Percentiles rank a stretch among this genome's conserved stretches.
These are phyloP conservation scores for Hippopotamus amphibius DNA, from an alignment of 2,113 vertebrate species.

Conservation along the genomic window DNA sequence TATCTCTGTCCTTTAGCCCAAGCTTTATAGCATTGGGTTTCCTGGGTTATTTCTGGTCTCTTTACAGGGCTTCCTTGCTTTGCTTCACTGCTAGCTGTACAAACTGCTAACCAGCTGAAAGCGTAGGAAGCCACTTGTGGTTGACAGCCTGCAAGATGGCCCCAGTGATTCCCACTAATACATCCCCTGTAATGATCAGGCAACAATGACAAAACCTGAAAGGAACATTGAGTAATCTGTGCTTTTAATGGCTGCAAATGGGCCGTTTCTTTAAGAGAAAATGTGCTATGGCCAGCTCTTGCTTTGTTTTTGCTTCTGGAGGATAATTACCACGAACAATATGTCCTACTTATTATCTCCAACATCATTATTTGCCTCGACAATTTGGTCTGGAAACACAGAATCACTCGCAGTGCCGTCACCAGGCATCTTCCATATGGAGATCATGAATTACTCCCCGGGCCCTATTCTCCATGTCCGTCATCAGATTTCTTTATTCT, in stretches of 20 bases:
- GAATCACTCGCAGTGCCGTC: neutral
- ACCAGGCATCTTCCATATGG: neutral
- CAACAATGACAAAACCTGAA: neutral
- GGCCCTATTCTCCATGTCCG: neutral
- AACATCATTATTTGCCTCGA: neutral
- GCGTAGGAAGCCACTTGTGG: neutral
- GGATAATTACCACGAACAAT: neutral
- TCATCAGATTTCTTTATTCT: neutral
- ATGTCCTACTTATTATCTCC: neutral
- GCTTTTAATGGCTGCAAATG: neutral
- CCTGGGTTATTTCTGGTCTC: neutral
- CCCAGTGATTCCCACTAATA: neutral
- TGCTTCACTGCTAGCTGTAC: neutral
- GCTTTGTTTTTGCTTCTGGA: neutral
- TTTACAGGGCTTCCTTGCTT: neutral
- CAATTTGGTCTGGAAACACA: neutral
- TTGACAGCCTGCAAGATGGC: neutral
- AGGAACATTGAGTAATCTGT: neutral
- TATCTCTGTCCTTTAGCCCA: neutral
- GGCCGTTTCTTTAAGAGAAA: neutral
- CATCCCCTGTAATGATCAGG: neutral
- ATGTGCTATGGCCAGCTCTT: neutral
- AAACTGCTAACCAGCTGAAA: slow-evolving; percentile 6
- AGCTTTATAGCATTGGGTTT: neutral
- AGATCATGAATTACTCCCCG: neutral